Evolutionary conservation across 2,888 invertebrate genomes (phyloP).

Genomic region (Melikaiella ostensackeni): DNA sequence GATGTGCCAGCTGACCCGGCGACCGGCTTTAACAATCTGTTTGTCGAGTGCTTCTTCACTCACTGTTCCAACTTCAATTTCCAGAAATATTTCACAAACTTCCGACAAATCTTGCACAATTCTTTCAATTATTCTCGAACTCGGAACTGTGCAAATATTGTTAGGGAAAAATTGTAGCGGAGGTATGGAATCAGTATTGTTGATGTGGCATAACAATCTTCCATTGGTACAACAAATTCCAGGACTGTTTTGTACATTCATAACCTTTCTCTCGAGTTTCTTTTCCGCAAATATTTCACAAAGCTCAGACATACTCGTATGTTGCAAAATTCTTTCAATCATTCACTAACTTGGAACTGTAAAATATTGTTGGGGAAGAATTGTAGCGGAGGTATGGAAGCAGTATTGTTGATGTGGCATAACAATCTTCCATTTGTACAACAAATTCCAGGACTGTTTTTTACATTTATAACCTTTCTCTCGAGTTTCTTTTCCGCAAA

Average conservation of each 20-base stretch:
- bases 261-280: too few species aligned
- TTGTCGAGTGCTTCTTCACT: neutral
- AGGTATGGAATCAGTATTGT: neutral
- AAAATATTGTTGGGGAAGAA: neutral
- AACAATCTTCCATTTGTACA: neutral
- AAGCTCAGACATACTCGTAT: too few species aligned
- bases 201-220: neutral
- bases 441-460: too few species aligned
- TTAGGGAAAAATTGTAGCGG: neutral
- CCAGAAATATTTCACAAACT: neutral
- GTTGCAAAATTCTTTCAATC: neutral
- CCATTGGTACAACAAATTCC: too few species aligned
- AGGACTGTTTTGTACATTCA: too few species aligned
- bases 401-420: neutral
- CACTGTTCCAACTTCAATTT: too few species aligned
- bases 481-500: too few species aligned
- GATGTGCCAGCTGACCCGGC: slow-evolving; percentile 26
- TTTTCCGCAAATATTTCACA: too few species aligned
- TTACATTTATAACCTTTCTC: too few species aligned
- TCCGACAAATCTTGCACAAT: neutral
- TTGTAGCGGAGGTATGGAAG: neutral
- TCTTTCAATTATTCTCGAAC: neutral
- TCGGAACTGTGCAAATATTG: neutral
- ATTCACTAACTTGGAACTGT: neutral
- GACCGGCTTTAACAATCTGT: slow-evolving; percentile 7